Evolutionary conservation across 2,797 vertebrate species (phyloP), one percentile per base, ranked within the genome.

Genomic region (Muraenolepis orangiensis): DNA sequence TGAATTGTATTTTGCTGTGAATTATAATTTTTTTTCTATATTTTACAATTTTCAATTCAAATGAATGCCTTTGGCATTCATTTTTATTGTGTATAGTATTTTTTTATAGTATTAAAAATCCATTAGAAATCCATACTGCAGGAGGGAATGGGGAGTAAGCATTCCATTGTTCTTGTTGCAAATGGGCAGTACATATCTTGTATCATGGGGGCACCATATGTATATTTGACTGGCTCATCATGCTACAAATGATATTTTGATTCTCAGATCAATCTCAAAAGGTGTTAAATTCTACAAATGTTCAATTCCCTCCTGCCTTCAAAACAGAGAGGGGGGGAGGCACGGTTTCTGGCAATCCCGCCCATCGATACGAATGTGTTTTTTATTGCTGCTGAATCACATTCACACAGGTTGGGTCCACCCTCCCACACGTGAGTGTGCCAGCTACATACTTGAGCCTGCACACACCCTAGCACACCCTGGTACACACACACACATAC

Each of bases 371-470:
- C 51, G 57, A 61, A 74, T 77, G 34, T 46, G 70, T 70, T 69
- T 76, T 74, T 74, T 26, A 74, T 76, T 23, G 5, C n/a, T 1
- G 26, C 46, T 71, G 30, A 68, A 71, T 71, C 74, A 70, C 68
- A 51, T 67, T 73, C 38, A 36, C 26, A 38, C 66, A 57, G 42
- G 70, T 69, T 13, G 23, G 12, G 29, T 68, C 42, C 29, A n/a
- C 36, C 20, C 66, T 30, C 36, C 11, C 72, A 57, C 66, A 11
- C 38, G n/a, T 23, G 51, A 8, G 40, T 51, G 40, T 31, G 66
- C 61, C n/a, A 46, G 36, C 28, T 2, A 68, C 20, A 30, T 16
- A 30, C 26, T 40, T 26, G 18, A 4, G 11, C 13, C 10, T 20
- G 42, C 31, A 66, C 57, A 66, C n/a, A n/a, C n/a, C n/a, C n/a